These are phyloP conservation scores for Mesorhabditis sp. DNA, from an alignment of 2,888 invertebrate genomes.

Conservation along the genomic window DNA sequence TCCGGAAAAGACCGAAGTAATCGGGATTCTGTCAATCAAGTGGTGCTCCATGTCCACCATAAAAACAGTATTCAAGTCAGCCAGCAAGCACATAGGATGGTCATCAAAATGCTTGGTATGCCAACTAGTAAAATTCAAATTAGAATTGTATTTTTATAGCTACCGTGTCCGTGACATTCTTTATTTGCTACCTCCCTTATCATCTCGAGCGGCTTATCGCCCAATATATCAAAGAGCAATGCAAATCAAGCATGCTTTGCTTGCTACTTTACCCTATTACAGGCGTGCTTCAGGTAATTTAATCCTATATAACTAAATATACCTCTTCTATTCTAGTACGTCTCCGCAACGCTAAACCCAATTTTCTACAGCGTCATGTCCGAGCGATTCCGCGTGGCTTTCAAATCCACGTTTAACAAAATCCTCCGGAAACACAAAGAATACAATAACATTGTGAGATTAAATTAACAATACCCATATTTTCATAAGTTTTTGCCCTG, in stretches of 20 bases:
- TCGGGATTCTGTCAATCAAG: not conserved
- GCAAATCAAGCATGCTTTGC: conserved; percentile 38
- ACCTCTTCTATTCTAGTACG: conserved; percentile 47
- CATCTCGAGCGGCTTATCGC: conserved; percentile 53
- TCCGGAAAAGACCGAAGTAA: not conserved
- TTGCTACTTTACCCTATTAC: conserved; percentile 50
- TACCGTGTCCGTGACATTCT: conserved; percentile 52
- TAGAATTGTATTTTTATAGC: conserved; percentile 20
- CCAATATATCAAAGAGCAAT: conserved; percentile 39
- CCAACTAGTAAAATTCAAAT: not conserved
- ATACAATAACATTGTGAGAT: conserved; percentile 29
- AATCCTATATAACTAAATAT: not conserved
- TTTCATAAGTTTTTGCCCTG: too few relatives aligned
- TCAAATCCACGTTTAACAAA: conserved; percentile 37
- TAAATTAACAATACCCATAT: not conserved
- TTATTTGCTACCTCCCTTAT: conserved; percentile 56
- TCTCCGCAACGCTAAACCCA: conserved; percentile 55
- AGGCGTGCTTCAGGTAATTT: conserved; percentile 26
- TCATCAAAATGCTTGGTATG: conserved; percentile 53
- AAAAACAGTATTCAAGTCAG: conserved; percentile 18
- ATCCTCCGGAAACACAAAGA: conserved; percentile 23
- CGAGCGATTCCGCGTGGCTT: conserved; percentile 47
- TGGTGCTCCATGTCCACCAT: not conserved
- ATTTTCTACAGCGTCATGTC: conserved; percentile 57
- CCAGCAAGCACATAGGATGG: conserved; percentile 55